phyloP scores from a whole-genome alignment of 2,113 vertebrate genomes.

The Catagonus wagneri region DNA sequence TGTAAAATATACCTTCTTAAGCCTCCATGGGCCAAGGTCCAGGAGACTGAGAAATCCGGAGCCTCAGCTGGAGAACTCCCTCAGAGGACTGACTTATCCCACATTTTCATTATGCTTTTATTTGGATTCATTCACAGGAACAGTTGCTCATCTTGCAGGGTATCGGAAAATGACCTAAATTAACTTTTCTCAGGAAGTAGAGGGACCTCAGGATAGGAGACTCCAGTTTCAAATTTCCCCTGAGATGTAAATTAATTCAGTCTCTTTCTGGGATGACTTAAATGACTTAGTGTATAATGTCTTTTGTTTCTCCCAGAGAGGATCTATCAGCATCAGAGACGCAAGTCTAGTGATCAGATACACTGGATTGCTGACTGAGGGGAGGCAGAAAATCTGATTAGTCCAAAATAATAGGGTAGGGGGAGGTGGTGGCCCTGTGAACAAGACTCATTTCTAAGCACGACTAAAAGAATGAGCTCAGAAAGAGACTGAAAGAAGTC shows the following conservation, averaged over 20 bases:
- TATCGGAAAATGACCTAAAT: slow-evolving; percentile 34
- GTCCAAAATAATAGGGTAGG: background rate
- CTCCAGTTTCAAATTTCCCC: slow-evolving; percentile 18
- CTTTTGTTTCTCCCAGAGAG: slow-evolving; percentile 21
- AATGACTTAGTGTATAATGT: slow-evolving; percentile 44
- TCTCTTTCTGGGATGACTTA: slow-evolving; percentile 30
- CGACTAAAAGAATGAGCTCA: background rate
- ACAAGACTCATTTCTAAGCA: background rate
- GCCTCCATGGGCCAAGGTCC: background rate
- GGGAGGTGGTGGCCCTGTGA: background rate
- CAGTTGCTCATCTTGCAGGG: background rate
- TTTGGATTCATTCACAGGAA: slow-evolving; percentile 3
- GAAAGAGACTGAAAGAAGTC: background rate
- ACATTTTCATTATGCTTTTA: background rate
- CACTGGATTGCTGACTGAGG: background rate
- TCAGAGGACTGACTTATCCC: background rate
- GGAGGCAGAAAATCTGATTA: background rate
- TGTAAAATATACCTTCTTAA: background rate
- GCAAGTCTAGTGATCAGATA: background rate
- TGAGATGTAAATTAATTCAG: slow-evolving; percentile 22
- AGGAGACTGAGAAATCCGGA: background rate
- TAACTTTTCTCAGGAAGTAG: slow-evolving; percentile 21
- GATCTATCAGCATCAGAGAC: background rate
- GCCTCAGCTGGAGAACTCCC: background rate
- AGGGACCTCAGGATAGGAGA: background rate